Base-by-base conservation (phyloP, 53 echinoderm and acorn worm genomes). In the Paelopatides confundens region DNA sequence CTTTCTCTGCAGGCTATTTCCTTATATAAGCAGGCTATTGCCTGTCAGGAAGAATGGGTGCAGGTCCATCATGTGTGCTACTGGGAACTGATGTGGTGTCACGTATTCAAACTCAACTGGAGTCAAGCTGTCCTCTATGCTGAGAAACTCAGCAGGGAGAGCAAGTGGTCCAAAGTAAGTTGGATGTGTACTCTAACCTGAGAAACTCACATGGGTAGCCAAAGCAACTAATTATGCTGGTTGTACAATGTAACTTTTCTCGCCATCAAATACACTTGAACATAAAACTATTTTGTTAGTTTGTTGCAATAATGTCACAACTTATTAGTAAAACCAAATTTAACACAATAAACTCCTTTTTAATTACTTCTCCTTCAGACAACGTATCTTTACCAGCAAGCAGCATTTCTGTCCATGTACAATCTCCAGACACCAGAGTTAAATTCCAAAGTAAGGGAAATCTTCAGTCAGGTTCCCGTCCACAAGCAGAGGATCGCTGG, bases 51-150 rank as follows among this genome's bases (percentile, higher is more conserved):
- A 37, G 95, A 98, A 28, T 98, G 98, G 98, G 85, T 88, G 26
- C 98, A 98, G 86, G 95, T 98, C 70, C 98, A 98, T 35, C 98
- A 98, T 52, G 66, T 98, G 32, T 98, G 98, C 70, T 98, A 95
- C 93, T 98, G 98, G 98, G 98, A 98, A 62, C 89, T 98, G 17
- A 95, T 98, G 98, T 98, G 98, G 98, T 98, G 98, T 39, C 93
- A 95, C 51, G 98, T 95, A 32, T 98, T 94, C 92, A 90, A 95
- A 9, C 69, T 98, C 46, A 95, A 94, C 77, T 98, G 98, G 98
- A 71, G 86, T 24, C 90, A 90, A 92, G 98, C 98, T 12, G 86
- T 90, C 81, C 96, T 82, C 36, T 98, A 98, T 82, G 98, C 98
- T 32, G 88, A 97, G 13, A 95, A 90, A 34, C 94, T 97, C 54